These are phyloP conservation scores for Heliconius ismenius DNA, from an alignment of 2,888 invertebrate species.

Conservation along the genomic window DNA sequence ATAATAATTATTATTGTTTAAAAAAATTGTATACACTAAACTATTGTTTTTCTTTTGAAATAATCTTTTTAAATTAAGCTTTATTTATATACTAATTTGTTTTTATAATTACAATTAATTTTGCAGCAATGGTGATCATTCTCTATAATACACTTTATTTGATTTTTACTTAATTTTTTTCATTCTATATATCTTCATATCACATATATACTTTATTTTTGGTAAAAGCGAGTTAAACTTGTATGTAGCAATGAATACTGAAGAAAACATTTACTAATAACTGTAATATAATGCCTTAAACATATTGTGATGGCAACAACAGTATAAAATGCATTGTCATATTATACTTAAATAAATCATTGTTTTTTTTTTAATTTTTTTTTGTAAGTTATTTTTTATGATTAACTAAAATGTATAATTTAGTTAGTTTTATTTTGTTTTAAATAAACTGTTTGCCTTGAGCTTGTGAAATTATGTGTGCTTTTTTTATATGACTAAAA, in stretches of 20 bases:
- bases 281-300: conserved; percentile 23
- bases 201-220: not conserved
- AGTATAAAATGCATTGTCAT: conserved; percentile 16
- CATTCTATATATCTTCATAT: not conserved
- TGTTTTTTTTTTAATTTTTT: conserved; percentile 67
- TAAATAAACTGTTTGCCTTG: conserved; percentile 51
- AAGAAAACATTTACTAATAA: conserved; percentile 16
- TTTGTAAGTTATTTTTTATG: conserved; percentile 71
- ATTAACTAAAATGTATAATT: conserved; percentile 72
- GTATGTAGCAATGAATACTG: conserved; percentile 31
- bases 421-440: conserved; percentile 54
- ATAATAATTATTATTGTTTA: conserved; percentile 5
- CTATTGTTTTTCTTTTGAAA: conserved; percentile 29
- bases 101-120: conserved; percentile 40
- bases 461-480: conserved; percentile 41
- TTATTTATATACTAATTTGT: conserved; percentile 49
- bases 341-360: conserved; percentile 52
- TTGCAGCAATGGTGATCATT: conserved; percentile 23
- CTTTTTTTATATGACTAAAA: conserved; percentile 27
- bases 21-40: conserved; percentile 15
- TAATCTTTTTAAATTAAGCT: conserved; percentile 43
- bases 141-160: conserved; percentile 6
- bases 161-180: conserved; percentile 2
- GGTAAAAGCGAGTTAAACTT: not conserved
- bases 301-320: conserved; percentile 12